Evolutionary conservation across 2,113 vertebrate genomes (phyloP), one percentile per base, ranked within the genome.

Genomic region (Grantiella picta): DNA sequence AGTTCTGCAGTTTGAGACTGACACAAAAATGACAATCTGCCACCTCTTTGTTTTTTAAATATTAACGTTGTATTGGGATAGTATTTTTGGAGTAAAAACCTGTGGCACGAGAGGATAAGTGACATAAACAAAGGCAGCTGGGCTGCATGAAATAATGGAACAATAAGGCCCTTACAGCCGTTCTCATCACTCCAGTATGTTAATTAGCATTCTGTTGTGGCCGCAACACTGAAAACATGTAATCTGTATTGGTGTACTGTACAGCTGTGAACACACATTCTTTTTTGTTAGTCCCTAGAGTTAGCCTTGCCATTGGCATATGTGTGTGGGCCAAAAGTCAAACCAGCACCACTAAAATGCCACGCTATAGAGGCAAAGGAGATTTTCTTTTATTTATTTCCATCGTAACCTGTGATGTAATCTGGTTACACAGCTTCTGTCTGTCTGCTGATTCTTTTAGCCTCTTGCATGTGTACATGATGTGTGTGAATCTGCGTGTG

Each of bases 131-230:
- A 98, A 98, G 98, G 98, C 98, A 98, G 98, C 98, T 98, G 98
- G 98, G 97, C 98, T 98, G 97, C 98, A 97, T 98, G 98, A 98
- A 98, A 98, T 98, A 98, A 98, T 98, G 98, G 98, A 98, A 98
- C 98, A 98, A 98, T 98, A 97, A 98, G 98, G 97, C 97, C 98
- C 97, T 98, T 97, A 96, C 98, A 98, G 98, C 98, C 97, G 96
- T 95, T 95, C 98, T 98, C 98, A 98, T 98, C 98, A 97, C 98
- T 98, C 98, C 97, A 98, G 97, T 98, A 98, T 98, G 98, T 98
- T 98, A 98, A 98, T 98, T 98, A 98, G 98, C 98, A 98, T 98
- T 98, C 98, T 98, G 98, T 98, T 98, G 98, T 97, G 98, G 98
- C 98, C 98, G 97, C 97, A 97, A 97, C 98, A 98, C 97, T 97